These are phyloP conservation scores for Cataglyphis altisquamis DNA, from an alignment of 2,888 invertebrate genomes.

Conservation along the genomic window DNA sequence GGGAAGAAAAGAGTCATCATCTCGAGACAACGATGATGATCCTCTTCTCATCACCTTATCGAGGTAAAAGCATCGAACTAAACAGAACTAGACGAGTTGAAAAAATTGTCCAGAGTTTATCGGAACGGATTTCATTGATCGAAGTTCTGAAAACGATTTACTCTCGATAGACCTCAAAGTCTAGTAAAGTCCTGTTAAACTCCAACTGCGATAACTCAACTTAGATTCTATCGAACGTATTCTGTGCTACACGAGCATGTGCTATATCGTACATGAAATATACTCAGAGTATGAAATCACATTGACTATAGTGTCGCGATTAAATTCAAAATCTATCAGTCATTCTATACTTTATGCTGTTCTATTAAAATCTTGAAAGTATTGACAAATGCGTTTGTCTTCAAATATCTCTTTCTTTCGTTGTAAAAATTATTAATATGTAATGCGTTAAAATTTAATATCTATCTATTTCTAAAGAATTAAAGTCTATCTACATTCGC, in stretches of 20 bases:
- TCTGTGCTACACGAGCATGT: background rate
- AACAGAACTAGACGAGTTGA: background rate
- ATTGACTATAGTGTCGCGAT: slow-evolving; percentile 1
- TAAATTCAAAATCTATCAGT: slow-evolving; percentile 14
- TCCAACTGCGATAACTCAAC: slow-evolving; percentile 11
- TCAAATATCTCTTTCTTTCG: background rate
- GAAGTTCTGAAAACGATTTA: background rate
- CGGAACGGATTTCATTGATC: background rate
- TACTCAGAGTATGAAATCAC: background rate
- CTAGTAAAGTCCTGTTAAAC: slow-evolving; percentile 2
- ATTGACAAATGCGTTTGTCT: slow-evolving; percentile 19
- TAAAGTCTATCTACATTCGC: background rate
- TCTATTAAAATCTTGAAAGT: background rate
- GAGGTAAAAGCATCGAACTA: slow-evolving; percentile 21
- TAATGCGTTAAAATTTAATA: background rate
- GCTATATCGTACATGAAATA: background rate
- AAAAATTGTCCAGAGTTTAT: background rate
- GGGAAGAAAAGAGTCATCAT: slow-evolving; percentile 25
- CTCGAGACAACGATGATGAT: slow-evolving; percentile 44
- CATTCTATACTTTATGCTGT: background rate
- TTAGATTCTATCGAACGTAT: background rate
- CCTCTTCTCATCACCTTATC: slow-evolving; percentile 28
- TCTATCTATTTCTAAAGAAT: background rate
- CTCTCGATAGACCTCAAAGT: background rate
- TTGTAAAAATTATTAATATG: background rate